Base-by-base conservation (phyloP, 2,888 invertebrate species). In the Xestia ashworthii region DNA sequence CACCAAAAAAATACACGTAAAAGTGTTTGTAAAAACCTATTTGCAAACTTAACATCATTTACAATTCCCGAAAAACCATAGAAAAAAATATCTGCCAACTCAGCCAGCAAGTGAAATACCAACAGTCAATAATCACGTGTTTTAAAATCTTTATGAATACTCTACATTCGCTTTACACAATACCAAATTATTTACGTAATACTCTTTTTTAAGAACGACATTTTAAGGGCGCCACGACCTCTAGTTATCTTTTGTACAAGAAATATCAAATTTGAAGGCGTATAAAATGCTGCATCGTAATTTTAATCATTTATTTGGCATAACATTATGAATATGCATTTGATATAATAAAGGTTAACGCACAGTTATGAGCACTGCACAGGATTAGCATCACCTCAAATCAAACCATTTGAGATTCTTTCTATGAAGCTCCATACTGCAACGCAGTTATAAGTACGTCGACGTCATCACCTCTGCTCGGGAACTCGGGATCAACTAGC, bases 101-200 rank as follows among this genome's bases (percentile, higher is more conserved):
- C 46, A 64, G 53, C 32, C 62, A 44, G 32, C 46, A 22, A 22
- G 14, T 66, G 8, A 44, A 69, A 16, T 25, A 41, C 11, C 22
- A 46, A 25, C 50, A 16, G 62, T n/a, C n/a, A 77, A 82, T 60
- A 69, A 70, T 60, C 11, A 71, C 25, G 38, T 44, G 46, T 73
- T 50, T 55, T 25, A 46, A 68, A 38, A 41, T 53, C 11, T 53
- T 22, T 70, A 50, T 50, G 62, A 76, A 81, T 60, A 44, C 71
- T 64, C 41, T 19, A 44, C 41, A 74, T 66, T 68, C 3, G 41
- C 66, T 38, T 60, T 41, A 50, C n/a, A 71, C 77, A 78, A 78
- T 81, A 79, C 80, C 84, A 84, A 80, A 84, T 77, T 55, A 60
- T 74, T 83, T 53, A 85, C 81, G 80, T 72, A 83, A 76, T 76